Evolutionary conservation across 2,797 vertebrate species (phyloP), one percentile per base, ranked within the genome.

Genomic region (Sebastiscus tertius): DNA sequence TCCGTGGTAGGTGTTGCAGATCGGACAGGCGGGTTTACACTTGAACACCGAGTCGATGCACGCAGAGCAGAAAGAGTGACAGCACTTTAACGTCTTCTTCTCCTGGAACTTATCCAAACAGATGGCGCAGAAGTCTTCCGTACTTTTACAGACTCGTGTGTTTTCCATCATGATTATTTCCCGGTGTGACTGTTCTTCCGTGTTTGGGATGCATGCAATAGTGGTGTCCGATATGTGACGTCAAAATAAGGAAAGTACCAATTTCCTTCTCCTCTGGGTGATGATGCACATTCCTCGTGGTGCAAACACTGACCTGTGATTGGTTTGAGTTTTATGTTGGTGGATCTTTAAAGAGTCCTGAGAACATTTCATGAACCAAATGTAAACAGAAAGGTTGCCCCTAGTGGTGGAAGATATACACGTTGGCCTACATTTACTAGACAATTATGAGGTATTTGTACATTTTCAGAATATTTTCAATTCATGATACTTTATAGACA

Each of bases 1-100:
- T 68, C 96, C 96, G 54, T 96, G 93, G 89, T 95, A 96, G 58
- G 94, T 96, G 82, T 96, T 96, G 31, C 97, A 97, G 79, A 97
- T 94, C 49, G 97, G 96, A 71, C 96, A 97, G 1, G 95, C 96
- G 1, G 95, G 96, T 67, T 96, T 96, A 8, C 92, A 91, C 72
- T 92, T 94, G 80, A 97, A 95, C 8, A 96, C 93, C 20, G 92
- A 84, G 1, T 96, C 96, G 83, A 97, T 96, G 75, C 96, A 97
- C 39, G 84, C 94, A 52, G 95, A 91, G 34, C 97, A 97, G 77
- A 97, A 97, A 0, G 96, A 95, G 88, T 97, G 96, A 8, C 70
- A 82, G 86, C 97, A 97, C 70, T 93, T 95, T 58, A 97, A 68
- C 1, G 95, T 96, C 83, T 95, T 96, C 93, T 91, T 94, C 0